Conservation (phyloP, 2,797 vertebrate genomes). For the Eulemur rubriventer region DNA sequence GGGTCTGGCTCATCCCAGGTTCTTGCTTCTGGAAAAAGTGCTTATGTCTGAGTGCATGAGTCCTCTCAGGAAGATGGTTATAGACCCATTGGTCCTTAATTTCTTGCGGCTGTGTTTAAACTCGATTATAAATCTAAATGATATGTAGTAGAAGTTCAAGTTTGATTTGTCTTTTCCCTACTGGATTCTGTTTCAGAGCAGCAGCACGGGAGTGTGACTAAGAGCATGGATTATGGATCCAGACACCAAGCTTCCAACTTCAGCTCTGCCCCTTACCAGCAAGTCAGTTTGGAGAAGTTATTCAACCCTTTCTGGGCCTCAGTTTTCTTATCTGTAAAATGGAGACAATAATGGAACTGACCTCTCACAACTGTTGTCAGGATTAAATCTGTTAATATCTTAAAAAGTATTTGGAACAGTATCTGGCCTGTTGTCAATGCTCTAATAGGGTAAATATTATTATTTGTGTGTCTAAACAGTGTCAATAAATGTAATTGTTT, state of each 20-base stretch:
- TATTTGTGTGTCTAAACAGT: not conserved
- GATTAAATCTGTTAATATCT: not conserved
- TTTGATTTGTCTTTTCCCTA: not conserved
- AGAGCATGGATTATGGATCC: not conserved
- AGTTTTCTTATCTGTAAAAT: not conserved
- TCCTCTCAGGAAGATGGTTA: not conserved
- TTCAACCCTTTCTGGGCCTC: not conserved
- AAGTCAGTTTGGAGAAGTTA: not conserved
- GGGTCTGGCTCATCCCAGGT: not conserved
- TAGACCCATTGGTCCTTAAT: not conserved
- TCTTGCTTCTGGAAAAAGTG: not conserved
- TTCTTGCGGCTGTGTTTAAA: conserved; percentile 5
- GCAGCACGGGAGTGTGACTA: no score
- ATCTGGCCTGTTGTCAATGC: not conserved
- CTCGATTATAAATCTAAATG: not conserved
- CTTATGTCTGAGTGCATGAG: not conserved
- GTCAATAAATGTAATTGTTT: not conserved
- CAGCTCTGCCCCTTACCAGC: not conserved
- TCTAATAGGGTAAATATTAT: not conserved
- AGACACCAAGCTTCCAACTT: not conserved
- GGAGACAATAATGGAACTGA: not conserved
- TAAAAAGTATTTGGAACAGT: not conserved
- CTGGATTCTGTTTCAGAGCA: not conserved
- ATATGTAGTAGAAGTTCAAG: not conserved
- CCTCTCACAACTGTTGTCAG: not conserved